A percentile compares a stretch with the other conserved stretches of the same genome.
Conservation (phyloP, 2,113 vertebrate species). For the Cathartes aura region DNA sequence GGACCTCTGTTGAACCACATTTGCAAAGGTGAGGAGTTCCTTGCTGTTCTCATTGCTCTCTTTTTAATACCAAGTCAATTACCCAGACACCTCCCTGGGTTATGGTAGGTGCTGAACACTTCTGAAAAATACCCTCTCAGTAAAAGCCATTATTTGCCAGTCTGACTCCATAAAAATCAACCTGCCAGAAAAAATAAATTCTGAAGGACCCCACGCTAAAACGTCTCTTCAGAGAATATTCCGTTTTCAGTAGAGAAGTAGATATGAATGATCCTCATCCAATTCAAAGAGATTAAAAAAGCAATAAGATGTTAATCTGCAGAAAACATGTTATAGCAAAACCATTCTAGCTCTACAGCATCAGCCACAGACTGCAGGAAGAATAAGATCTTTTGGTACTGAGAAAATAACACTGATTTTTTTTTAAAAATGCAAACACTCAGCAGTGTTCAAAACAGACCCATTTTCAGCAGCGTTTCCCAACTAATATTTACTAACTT, state of each 20-base stretch:
- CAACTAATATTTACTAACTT: neutral
- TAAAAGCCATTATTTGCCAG: neutral
- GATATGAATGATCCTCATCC: neutral
- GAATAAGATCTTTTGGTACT: neutral
- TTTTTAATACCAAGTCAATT: conserved; percentile 3
- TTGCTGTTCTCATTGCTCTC: neutral
- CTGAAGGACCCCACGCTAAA: neutral
- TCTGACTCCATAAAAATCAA: neutral
- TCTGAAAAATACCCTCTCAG: neutral
- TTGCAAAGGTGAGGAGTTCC: neutral
- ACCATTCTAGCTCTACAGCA: neutral
- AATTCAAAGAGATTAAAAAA: neutral
- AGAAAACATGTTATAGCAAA: neutral
- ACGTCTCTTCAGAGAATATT: neutral
- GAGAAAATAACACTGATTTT: neutral
- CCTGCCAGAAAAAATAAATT: neutral
- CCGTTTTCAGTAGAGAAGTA: neutral
- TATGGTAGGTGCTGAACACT: neutral
- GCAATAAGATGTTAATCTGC: neutral
- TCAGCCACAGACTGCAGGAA: neutral
- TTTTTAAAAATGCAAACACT: neutral
- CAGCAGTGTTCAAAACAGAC: neutral
- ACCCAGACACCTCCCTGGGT: neutral
- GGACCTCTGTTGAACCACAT: neutral
- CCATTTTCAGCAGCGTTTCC: neutral